Evolutionary conservation across 2,888 invertebrate species (phyloP).

Genomic region (Chironomus riparius): DNA sequence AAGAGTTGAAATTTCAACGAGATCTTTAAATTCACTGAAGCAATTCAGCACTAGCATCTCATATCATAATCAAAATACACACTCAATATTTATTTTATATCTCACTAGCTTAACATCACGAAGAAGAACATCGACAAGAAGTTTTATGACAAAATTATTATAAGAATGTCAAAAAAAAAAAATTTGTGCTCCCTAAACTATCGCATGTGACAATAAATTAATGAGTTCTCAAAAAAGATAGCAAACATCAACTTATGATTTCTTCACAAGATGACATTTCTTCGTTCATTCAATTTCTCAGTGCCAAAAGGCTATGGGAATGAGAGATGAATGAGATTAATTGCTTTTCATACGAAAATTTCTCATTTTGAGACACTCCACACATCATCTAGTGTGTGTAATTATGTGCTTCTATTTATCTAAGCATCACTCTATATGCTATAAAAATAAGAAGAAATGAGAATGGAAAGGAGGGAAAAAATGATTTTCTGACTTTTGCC

Average conservation of each 20-base stretch:
- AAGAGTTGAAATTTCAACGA: no score
- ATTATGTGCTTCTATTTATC: constrained; percentile 24
- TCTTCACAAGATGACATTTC: constrained; percentile 12
- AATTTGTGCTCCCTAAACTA: neutral
- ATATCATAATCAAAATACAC: no score
- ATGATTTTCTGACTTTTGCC: constrained; percentile 6
- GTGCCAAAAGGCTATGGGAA: neutral
- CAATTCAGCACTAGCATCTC: no score
- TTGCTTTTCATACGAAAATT: constrained; percentile 20
- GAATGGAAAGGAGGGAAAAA: neutral
- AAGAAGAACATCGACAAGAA: neutral
- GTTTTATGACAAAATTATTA: neutral
- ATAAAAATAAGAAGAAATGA: neutral
- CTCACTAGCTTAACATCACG: neutral
- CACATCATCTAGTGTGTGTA: constrained; percentile 18
- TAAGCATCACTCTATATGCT: constrained; percentile 6
- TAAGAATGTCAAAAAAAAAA: neutral
- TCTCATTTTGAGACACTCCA: constrained; percentile 7
- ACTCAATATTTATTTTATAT: no score
- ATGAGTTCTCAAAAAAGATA: neutral
- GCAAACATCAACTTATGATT: neutral
- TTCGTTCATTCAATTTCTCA: neutral
- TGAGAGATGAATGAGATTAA: constrained; percentile 8
- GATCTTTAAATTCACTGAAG: no score
- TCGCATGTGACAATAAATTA: constrained; percentile 18